Evolutionary conservation across 1,140 invertebrate genomes (phyloP).

Genomic region (Procambarus clarkii): DNA sequence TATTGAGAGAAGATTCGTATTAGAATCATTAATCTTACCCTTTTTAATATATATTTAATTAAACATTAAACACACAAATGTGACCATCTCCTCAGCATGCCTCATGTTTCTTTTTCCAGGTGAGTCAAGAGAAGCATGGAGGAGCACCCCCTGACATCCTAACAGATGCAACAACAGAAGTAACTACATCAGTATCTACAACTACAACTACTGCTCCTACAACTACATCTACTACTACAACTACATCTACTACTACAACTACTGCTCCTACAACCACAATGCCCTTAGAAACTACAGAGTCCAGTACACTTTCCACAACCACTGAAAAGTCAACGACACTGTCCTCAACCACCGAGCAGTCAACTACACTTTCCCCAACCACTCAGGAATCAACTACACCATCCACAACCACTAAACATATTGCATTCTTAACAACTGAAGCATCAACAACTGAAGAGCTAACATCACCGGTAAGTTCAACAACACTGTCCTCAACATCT

Average conservation of each 20-base stretch:
- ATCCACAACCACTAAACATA: not conserved
- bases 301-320: not conserved
- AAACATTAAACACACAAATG: too few relatives aligned
- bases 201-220: not conserved
- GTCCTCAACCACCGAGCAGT: not conserved
- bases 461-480: not conserved
- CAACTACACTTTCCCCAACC: not conserved
- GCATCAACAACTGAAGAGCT: not conserved
- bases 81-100: too few relatives aligned
- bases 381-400: not conserved
- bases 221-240: not conserved
- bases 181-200: not conserved
- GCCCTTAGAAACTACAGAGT: not conserved
- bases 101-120: not conserved
- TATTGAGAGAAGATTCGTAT: too few relatives aligned
- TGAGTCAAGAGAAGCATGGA: not conserved
- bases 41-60: too few relatives aligned
- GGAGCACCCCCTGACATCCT: not conserved
- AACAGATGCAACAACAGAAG: not conserved
- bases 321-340: not conserved
- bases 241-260: not conserved
- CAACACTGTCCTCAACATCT: not conserved
- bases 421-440: not conserved
- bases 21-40: too few relatives aligned
- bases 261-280: not conserved